Evolutionary conservation across 2,888 invertebrate species (phyloP).

Genomic region (Campoplex nolae): DNA sequence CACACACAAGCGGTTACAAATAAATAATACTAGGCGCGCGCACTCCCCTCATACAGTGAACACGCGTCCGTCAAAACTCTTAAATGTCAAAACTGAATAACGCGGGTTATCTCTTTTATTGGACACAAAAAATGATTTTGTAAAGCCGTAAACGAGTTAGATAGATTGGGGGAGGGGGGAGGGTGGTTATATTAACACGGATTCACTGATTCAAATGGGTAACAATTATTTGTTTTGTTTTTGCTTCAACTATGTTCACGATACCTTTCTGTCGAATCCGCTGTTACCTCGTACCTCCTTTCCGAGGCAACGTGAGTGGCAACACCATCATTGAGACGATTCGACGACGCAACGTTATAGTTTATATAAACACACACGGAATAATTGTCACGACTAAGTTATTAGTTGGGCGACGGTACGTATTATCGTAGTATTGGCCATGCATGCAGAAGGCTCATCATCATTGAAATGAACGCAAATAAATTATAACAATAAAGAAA

Average conservation of each 20-base stretch:
- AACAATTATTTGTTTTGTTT: slow-evolving; percentile 28
- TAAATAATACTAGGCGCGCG: slow-evolving; percentile 42
- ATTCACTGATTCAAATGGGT: slow-evolving; percentile 6
- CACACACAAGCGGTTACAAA: slow-evolving; percentile 65
- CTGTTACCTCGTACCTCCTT: slow-evolving; percentile 69
- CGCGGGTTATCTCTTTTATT: slow-evolving; percentile 38
- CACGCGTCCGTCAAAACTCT: background rate
- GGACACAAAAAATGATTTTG: background rate
- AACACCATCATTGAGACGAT: slow-evolving; percentile 68
- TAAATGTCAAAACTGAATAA: slow-evolving; percentile 58
- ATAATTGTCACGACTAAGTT: slow-evolving; percentile 57
- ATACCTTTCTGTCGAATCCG: slow-evolving; percentile 69
- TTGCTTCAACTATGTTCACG: slow-evolving; percentile 65
- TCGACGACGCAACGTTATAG: slow-evolving; percentile 67
- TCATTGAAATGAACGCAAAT: slow-evolving; percentile 30
- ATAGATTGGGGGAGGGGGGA: background rate
- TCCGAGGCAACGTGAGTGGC: slow-evolving; percentile 64
- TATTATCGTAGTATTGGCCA: slow-evolving; percentile 76
- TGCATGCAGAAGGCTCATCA: slow-evolving; percentile 72
- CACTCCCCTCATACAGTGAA: too few species aligned
- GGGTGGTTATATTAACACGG: background rate
- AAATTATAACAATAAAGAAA: background rate
- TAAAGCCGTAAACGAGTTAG: background rate
- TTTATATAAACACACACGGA: slow-evolving; percentile 66
- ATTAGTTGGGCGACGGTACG: slow-evolving; percentile 74